These are phyloP conservation scores for Drosophila ustulata DNA, from an alignment of 2,888 invertebrate species.

Conservation along the genomic window DNA sequence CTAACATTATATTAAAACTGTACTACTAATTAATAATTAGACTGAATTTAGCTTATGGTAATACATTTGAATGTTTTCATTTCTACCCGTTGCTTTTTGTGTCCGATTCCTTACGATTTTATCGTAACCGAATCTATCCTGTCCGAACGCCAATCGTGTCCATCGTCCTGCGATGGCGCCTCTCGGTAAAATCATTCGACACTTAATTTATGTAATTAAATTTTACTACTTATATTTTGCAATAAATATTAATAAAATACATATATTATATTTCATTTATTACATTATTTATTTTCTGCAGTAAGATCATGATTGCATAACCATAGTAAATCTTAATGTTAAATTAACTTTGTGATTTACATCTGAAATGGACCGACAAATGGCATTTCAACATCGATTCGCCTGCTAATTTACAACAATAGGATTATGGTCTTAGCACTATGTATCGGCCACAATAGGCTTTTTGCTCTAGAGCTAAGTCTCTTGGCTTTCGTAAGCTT, in stretches of 20 bases:
- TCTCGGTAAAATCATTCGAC: too few species aligned
- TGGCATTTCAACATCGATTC: background rate
- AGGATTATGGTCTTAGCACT: conserved; percentile 19
- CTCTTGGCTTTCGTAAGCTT: conserved; percentile 7
- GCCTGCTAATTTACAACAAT: conserved; percentile 30
- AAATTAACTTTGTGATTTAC: background rate
- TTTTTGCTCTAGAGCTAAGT: background rate
- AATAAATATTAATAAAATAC: background rate
- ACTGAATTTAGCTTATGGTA: too few species aligned
- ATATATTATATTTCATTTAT: background rate
- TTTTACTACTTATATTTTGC: background rate
- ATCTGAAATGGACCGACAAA: background rate
- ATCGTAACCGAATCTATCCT: too few species aligned
- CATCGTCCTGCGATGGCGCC: too few species aligned
- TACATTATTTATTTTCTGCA: background rate
- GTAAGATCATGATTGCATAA: background rate
- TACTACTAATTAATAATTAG: too few species aligned
- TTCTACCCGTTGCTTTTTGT: too few species aligned
- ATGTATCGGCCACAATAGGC: conserved; percentile 9
- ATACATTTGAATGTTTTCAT: too few species aligned
- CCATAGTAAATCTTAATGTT: background rate
- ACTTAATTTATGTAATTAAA: background rate
- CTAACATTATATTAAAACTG: too few species aligned
- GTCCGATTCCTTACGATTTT: too few species aligned
- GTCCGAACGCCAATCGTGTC: too few species aligned